Percentiles rank a stretch among this genome's conserved stretches.
These are phyloP conservation scores for Agrotis exclamationis DNA, from an alignment of 2,888 invertebrate genomes.

Conservation along the genomic window DNA sequence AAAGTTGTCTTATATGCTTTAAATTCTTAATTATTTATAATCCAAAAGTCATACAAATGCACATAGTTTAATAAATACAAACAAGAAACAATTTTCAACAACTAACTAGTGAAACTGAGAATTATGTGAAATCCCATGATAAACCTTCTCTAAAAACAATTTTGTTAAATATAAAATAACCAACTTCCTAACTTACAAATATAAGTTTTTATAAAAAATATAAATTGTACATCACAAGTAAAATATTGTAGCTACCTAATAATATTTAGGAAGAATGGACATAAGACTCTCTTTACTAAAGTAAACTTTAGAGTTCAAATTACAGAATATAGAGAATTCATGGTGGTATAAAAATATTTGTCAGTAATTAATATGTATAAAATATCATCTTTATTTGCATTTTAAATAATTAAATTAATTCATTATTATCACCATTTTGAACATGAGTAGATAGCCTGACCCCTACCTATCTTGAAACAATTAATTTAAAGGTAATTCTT, in stretches of 20 bases:
- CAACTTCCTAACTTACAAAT: constrained; percentile 22
- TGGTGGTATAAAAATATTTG: constrained; percentile 24
- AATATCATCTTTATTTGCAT: constrained; percentile 24
- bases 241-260: constrained; percentile 38
- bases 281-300: constrained; percentile 15
- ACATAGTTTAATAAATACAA: constrained; percentile 1
- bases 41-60: constrained; percentile 32
- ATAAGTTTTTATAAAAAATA: constrained; percentile 43
- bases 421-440: constrained; percentile 25
- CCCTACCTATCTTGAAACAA: constrained; percentile 37
- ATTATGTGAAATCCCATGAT: constrained; percentile 30
- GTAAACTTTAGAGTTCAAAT: constrained; percentile 12
- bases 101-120: constrained; percentile 8
- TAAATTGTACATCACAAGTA: constrained; percentile 29
- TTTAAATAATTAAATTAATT: constrained; percentile 37
- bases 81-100: neutral
- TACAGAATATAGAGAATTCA: constrained; percentile 9
- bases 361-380: constrained; percentile 18
- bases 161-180: constrained; percentile 15
- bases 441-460: constrained; percentile 48
- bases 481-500: constrained; percentile 43
- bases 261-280: neutral
- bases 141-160: constrained; percentile 13
- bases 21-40: constrained; percentile 5
- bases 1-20: constrained; percentile 33